Percentiles rank a stretch among this genome's conserved stretches.
Evolutionary conservation across 2,888 invertebrate genomes (phyloP).

Genomic region (Gnatocerus cornutus): DNA sequence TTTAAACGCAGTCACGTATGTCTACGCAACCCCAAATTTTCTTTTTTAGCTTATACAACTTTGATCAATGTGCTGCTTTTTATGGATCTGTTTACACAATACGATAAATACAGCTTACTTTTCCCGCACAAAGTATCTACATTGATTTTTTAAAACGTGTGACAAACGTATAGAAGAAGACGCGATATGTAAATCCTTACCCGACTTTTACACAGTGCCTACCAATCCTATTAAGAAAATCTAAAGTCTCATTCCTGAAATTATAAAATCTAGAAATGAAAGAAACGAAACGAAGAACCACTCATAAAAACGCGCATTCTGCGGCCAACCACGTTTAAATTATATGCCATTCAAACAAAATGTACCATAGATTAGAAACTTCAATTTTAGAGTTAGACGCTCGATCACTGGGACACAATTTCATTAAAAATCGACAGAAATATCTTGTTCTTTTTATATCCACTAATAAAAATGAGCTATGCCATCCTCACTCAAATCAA

Average conservation of each 20-base stretch:
- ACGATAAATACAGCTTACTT: conserved; percentile 43
- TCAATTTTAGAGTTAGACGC: conserved; percentile 22
- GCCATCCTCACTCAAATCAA: not conserved
- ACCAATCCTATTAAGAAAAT: conserved; percentile 29
- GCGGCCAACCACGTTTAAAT: conserved; percentile 16
- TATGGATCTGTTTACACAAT: conserved; percentile 41
- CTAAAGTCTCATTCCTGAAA: conserved; percentile 10
- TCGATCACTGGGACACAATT: conserved; percentile 14
- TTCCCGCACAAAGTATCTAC: conserved; percentile 37
- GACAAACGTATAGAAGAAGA: conserved; percentile 22
- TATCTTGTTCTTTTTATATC: no score
- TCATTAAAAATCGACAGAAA: not conserved
- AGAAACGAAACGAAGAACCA: conserved; percentile 19
- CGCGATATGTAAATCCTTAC: conserved; percentile 11
- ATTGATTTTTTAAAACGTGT: conserved; percentile 43
- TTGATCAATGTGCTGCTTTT: conserved; percentile 39
- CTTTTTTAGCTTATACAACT: conserved; percentile 25
- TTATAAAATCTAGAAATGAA: conserved; percentile 14
- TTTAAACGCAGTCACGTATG: conserved; percentile 35
- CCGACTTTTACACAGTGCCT: conserved; percentile 13
- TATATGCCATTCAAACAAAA: conserved; percentile 25
- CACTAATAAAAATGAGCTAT: not conserved
- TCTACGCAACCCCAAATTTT: conserved; percentile 20
- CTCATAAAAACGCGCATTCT: conserved; percentile 9
- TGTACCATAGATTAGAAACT: conserved; percentile 14